These are phyloP conservation scores for Xenopus laevis DNA, from an alignment of 2,113 vertebrate species.

Conservation along the genomic window DNA sequence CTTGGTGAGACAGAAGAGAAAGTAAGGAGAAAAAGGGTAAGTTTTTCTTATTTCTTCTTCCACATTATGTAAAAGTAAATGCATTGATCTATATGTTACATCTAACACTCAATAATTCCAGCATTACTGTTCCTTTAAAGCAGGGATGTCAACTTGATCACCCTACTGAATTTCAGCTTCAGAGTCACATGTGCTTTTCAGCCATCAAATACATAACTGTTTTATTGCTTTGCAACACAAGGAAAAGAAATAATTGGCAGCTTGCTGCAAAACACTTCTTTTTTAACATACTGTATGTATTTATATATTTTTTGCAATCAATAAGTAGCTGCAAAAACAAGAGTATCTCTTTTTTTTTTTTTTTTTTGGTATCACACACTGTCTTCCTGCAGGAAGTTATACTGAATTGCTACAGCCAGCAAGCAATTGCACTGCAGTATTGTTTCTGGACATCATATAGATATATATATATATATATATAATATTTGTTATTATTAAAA, in stretches of 20 bases:
- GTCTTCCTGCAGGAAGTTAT: conserved; percentile 53
- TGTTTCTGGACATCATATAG: conserved; percentile 49
- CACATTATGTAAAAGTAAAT: too few species aligned
- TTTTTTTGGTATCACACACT: conserved; percentile 53
- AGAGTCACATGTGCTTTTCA: neutral
- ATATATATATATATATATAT: conserved; percentile 23
- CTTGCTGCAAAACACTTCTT: conserved; percentile 52
- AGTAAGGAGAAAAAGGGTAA: too few species aligned
- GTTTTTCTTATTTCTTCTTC: too few species aligned
- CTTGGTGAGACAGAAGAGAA: too few species aligned
- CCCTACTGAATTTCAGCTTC: too few species aligned
- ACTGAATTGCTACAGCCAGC: conserved; percentile 47
- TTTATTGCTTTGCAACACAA: conserved; percentile 46
- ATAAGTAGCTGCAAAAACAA: too few species aligned
- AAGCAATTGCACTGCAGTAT: conserved; percentile 59
- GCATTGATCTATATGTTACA: too few species aligned
- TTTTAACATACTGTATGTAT: conserved; percentile 47
- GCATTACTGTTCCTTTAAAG: too few species aligned
- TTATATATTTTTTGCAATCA: conserved; percentile 54
- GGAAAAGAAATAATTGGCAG: conserved; percentile 55
- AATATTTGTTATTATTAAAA: conserved; percentile 43
- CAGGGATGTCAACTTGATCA: too few species aligned
- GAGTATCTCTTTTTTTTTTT: too few species aligned
- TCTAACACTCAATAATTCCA: too few species aligned
- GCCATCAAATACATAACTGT: conserved; percentile 3